These are phyloP conservation scores for Hydropotes inermis DNA, from an alignment of 2,113 vertebrate genomes.

Conservation along the genomic window DNA sequence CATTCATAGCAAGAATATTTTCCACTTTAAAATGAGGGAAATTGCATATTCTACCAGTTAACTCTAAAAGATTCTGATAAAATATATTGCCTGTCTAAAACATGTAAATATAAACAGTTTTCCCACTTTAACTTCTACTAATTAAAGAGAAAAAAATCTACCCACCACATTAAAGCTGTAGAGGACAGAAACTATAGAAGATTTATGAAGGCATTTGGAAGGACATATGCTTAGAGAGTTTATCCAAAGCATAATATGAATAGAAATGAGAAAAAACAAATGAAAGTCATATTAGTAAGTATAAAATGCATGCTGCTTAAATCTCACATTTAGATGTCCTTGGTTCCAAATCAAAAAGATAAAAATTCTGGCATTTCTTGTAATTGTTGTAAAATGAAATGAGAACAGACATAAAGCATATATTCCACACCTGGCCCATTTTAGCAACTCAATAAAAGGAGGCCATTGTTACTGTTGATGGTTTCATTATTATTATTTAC, in stretches of 20 bases:
- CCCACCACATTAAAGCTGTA: constrained; percentile 11
- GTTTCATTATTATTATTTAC: constrained; percentile 35
- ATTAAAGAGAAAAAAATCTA: constrained; percentile 25
- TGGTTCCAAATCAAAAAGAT: constrained; percentile 25
- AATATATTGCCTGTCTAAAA: neutral
- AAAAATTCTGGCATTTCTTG: neutral
- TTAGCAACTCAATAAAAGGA: neutral
- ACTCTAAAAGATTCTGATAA: neutral
- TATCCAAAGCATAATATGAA: constrained; percentile 13
- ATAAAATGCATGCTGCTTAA: constrained; percentile 41
- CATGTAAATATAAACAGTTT: constrained; percentile 10
- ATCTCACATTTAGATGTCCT: constrained; percentile 23
- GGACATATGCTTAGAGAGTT: constrained; percentile 3
- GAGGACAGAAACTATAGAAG: neutral
- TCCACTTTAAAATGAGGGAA: neutral
- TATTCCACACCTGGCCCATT: neutral
- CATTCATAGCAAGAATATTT: neutral
- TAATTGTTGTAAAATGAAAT: constrained; percentile 40
- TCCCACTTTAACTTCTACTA: neutral
- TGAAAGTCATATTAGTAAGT: constrained; percentile 35
- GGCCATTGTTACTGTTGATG: neutral
- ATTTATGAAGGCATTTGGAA: constrained; percentile 47
- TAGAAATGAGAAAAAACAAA: constrained; percentile 38
- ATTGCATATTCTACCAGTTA: neutral
- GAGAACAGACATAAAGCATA: neutral